A percentile compares a stretch with the other conserved stretches of the same genome.
Conservation (phyloP, 2,797 vertebrate species). For the Capromys pilorides region DNA sequence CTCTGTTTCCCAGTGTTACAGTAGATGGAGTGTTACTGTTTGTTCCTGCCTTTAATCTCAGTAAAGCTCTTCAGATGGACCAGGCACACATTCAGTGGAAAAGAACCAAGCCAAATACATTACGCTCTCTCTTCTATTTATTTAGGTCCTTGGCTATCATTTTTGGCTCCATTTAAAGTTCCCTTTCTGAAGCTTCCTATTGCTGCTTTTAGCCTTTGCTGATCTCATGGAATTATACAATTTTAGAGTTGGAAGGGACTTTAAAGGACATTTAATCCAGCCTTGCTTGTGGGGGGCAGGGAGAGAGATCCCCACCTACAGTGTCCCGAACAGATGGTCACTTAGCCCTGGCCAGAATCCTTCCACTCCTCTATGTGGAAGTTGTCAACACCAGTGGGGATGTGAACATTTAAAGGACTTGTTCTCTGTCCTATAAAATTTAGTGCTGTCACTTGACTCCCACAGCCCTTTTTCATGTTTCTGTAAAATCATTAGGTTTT, state of each 20-base stretch:
- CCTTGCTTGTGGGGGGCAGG: neutral
- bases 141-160: conserved; percentile 49
- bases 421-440: neutral
- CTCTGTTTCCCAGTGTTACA: neutral
- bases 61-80: neutral
- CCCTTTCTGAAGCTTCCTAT: conserved; percentile 61
- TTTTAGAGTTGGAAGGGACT: conserved; percentile 69
- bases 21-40: neutral
- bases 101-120: neutral
- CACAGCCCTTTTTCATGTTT: neutral
- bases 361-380: conserved; percentile 7
- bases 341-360: conserved; percentile 43
- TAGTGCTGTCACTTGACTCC: neutral
- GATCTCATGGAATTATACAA: conserved; percentile 75
- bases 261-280: conserved; percentile 73
- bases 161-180: conserved; percentile 58
- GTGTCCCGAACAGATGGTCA: conserved; percentile 66
- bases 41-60: neutral
- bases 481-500: neutral
- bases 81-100: neutral
- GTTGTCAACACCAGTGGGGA: neutral
- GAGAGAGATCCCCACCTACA: neutral
- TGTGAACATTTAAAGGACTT: neutral
- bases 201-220: conserved; percentile 65
- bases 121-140: conserved; percentile 48